Conservation (phyloP, 1,140 invertebrate genomes). For the Hormaphis cornu region DNA sequence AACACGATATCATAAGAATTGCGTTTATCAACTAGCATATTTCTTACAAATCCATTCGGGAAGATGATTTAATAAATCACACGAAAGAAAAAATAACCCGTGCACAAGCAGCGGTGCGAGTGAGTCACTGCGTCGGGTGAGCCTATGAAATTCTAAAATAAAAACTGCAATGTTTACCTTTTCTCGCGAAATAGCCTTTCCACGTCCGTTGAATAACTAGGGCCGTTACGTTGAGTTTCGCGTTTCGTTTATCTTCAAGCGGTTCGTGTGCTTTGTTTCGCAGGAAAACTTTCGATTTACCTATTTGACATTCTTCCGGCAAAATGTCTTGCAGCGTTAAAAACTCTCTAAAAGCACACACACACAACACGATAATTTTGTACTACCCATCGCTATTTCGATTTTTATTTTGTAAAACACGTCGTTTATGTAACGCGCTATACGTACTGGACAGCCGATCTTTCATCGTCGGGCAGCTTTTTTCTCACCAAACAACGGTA, state of each 20-base stretch:
- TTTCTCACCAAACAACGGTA: slow-evolving; percentile 61
- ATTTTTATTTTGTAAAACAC: too few relatives aligned
- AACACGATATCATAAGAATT: too few relatives aligned
- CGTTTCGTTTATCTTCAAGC: slow-evolving; percentile 67
- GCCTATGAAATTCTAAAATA: not conserved
- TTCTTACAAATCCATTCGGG: too few relatives aligned
- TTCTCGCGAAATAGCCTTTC: slow-evolving; percentile 53
- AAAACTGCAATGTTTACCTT: slow-evolving; percentile 45
- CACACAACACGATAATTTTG: not conserved
- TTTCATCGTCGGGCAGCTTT: slow-evolving; percentile 41
- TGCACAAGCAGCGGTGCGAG: too few relatives aligned
- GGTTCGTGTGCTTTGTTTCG: slow-evolving; percentile 75
- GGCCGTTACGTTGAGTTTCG: slow-evolving; percentile 59
- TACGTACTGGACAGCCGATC: slow-evolving; percentile 49
- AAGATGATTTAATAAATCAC: too few relatives aligned
- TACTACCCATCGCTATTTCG: not conserved
- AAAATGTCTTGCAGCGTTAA: slow-evolving; percentile 54
- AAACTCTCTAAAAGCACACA: slow-evolving; percentile 44
- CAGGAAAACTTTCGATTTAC: slow-evolving; percentile 82
- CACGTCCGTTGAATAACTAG: slow-evolving; percentile 71
- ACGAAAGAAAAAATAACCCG: too few relatives aligned
- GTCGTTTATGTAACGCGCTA: not conserved
- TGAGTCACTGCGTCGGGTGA: too few relatives aligned
- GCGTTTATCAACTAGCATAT: too few relatives aligned
- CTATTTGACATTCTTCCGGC: slow-evolving; percentile 78